These are phyloP conservation scores for Drosophila sechellia DNA, from an alignment of 1,140 invertebrate genomes.

Conservation along the genomic window DNA sequence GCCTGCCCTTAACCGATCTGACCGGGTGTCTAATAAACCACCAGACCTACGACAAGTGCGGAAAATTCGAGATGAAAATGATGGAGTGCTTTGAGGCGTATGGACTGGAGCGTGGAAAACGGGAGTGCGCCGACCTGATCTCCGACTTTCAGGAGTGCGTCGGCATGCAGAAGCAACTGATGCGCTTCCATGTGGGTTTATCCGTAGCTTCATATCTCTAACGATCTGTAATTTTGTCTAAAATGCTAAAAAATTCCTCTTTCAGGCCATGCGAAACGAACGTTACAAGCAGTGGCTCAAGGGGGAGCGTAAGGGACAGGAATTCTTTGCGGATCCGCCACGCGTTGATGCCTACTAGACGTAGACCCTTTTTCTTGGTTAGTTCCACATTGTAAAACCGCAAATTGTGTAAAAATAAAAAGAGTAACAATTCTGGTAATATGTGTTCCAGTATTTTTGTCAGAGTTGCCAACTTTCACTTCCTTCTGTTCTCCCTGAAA, in stretches of 20 bases:
- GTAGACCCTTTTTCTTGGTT: conserved; percentile 9
- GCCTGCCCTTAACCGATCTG: conserved; percentile 89
- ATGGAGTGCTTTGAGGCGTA: conserved; percentile 91
- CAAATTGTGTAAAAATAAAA: conserved; percentile 67
- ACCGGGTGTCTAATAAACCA: conserved; percentile 87
- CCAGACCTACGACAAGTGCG: conserved; percentile 87
- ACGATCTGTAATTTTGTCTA: conserved; percentile 3
- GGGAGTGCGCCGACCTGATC: conserved; percentile 87
- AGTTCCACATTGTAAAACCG: conserved; percentile 51
- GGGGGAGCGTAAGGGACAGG: conserved; percentile 85
- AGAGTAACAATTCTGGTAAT: conserved; percentile 12
- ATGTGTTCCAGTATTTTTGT: not conserved
- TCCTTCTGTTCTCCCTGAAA: not conserved
- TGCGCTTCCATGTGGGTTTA: conserved; percentile 85
- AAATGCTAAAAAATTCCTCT: not conserved
- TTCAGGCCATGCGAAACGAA: conserved; percentile 86
- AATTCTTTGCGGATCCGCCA: conserved; percentile 85
- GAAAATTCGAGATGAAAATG: conserved; percentile 87
- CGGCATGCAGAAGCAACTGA: conserved; percentile 86
- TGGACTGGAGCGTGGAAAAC: conserved; percentile 86
- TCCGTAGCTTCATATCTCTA: not conserved
- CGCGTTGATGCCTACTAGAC: conserved; percentile 85
- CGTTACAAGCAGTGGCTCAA: conserved; percentile 85
- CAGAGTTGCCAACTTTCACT: conserved; percentile 1
- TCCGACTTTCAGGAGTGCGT: conserved; percentile 89